Conservation (phyloP, 2,113 vertebrate genomes). For the Sinosuthora webbiana region DNA sequence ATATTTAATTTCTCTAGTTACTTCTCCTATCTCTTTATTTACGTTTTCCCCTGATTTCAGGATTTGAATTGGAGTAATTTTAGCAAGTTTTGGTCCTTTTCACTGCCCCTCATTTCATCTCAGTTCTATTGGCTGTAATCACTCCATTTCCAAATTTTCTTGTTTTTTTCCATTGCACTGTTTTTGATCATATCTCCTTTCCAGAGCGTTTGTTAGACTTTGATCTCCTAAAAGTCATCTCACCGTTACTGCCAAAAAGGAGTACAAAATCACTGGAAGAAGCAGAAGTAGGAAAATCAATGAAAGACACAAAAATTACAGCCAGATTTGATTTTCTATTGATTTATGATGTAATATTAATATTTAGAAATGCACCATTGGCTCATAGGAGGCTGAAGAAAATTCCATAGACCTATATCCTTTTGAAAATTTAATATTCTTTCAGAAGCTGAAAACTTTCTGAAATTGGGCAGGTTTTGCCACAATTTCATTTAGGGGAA, state of each 20-base stretch:
- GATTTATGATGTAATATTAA: not conserved
- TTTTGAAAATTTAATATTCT: not conserved
- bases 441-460: not conserved
- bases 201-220: not conserved
- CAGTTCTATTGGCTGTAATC: not conserved
- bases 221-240: not conserved
- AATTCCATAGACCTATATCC: not conserved
- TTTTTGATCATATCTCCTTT: not conserved
- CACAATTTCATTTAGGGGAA: not conserved
- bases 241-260: fast-evolving
- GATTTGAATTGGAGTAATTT: not conserved
- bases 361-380: not conserved
- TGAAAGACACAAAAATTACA: not conserved
- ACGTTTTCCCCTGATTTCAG: not conserved
- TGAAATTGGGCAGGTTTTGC: not conserved
- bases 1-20: not conserved
- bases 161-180: not conserved
- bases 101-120: not conserved
- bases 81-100: not conserved
- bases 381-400: not conserved
- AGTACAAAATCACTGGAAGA: not conserved
- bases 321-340: not conserved
- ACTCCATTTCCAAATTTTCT: not conserved
- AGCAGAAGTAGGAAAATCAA: not conserved
- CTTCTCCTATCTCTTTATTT: not conserved